Evolutionary conservation across 2,888 invertebrate genomes (phyloP), one percentile per base, ranked within the genome.

Genomic region (Meiosimyza decipiens): DNA sequence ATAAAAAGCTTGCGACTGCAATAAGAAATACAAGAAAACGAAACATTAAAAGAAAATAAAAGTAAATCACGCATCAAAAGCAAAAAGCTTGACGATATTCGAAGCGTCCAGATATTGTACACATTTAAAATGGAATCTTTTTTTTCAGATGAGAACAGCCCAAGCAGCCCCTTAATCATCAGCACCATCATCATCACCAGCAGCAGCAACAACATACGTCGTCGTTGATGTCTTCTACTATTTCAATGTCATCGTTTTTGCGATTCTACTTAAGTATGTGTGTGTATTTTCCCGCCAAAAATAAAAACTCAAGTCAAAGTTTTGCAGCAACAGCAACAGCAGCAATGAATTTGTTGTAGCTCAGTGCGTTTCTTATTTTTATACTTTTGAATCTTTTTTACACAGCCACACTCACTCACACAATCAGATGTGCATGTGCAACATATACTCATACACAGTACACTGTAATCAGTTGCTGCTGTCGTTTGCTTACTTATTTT

Each of bases 81-180:
- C 18, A 50, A 28, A 9, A 50, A 15, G 51, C 49, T 51, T 22
- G 62, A n/a, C 18, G 62, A 40, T 16, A n/a, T n/a, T 15, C 64
- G 51, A 64, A 64, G n/a, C 49, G 62, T 16, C 13, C n/a, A 63
- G 16, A 64, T 51, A 52, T 33, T 28, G 22, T 6, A 52, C 52
- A 52, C 52, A 65, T 65, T 65, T 65, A 65, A 65, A 65, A 52
- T 33, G 66, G n/a, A 40, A 11, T 54, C 75, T 76, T 75, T 71
- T 73, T 75, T 71, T 71, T 28, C 71, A 71, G 60, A 40, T 40
- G 40, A 9, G 1, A 40, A 40, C 66, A 73, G 63, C 33, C 47
- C 60, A n/a, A 16, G 54, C 54, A 16, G 3, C 22, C 22, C 60
- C 60, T n/a, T 15, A 12, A 15, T 22, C 60, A 28, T n/a, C 60